These are phyloP conservation scores for Diachasmimorpha longicaudata DNA, from an alignment of 1,140 invertebrate species.

Conservation along the genomic window DNA sequence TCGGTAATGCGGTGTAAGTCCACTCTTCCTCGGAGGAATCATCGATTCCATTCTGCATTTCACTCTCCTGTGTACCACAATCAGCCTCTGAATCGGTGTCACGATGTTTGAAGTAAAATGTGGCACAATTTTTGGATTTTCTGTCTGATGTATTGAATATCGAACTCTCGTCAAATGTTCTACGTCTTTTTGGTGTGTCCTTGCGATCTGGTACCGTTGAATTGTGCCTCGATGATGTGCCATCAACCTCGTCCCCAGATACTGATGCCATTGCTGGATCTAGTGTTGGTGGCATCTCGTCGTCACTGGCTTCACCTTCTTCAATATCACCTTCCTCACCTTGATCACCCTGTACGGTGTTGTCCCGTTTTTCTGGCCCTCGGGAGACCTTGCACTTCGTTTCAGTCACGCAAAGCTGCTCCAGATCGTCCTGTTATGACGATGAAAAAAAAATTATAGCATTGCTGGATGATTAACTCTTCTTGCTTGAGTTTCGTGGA, in stretches of 20 bases:
- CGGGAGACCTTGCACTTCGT: conserved; percentile 36
- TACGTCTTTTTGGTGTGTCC: conserved; percentile 35
- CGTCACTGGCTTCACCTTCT: conserved; percentile 43
- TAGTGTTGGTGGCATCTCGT: conserved; percentile 56
- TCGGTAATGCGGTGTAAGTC: conserved; percentile 68
- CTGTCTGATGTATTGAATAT: conserved; percentile 68
- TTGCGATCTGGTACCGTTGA: conserved; percentile 29
- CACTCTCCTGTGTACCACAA: conserved; percentile 34
- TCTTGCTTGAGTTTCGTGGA: neutral
- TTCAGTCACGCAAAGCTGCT: conserved; percentile 57
- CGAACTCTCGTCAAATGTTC: conserved; percentile 44
- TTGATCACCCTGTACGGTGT: conserved; percentile 34
- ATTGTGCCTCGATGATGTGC: conserved; percentile 32
- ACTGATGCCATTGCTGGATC: conserved; percentile 47
- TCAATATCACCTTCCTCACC: conserved; percentile 51
- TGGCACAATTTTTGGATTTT: conserved; percentile 79
- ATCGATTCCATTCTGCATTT: conserved; percentile 53
- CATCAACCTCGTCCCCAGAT: conserved; percentile 45
- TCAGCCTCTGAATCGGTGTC: conserved; percentile 80
- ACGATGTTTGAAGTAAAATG: conserved; percentile 82
- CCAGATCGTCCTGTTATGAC: conserved; percentile 53
- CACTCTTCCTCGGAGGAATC: conserved; percentile 77
- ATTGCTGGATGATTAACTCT: neutral
- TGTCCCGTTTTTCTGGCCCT: conserved; percentile 23
- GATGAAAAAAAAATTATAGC: neutral